A percentile compares a stretch with the other conserved stretches of the same genome.
These are phyloP conservation scores for Tupaia tana DNA, from an alignment of 2,113 vertebrate species.

Conservation along the genomic window DNA sequence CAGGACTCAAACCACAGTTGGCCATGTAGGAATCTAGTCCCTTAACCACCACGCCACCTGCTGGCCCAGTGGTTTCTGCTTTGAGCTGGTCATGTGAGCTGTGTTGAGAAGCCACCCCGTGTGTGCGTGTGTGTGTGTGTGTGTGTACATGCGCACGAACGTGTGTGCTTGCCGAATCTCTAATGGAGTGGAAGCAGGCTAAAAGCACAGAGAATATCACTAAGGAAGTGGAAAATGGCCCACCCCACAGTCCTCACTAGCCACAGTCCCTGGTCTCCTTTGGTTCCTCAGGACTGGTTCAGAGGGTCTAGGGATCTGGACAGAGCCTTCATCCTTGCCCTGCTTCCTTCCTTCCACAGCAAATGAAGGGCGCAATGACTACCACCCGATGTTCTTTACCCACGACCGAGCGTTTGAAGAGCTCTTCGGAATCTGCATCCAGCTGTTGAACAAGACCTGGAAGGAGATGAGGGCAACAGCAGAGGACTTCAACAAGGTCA, in stretches of 20 bases:
- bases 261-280: background rate
- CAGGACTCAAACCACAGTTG: too few species aligned
- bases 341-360: constrained; percentile 84
- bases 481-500: constrained; percentile 99
- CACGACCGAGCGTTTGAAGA: constrained; percentile 98
- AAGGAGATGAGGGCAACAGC: constrained; percentile 99
- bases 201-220: background rate
- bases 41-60: too few species aligned
- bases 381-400: constrained; percentile 99
- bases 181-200: background rate
- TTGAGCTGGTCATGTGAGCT: background rate
- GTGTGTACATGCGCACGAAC: too few species aligned
- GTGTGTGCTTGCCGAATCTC: background rate
- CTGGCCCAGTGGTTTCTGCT: background rate
- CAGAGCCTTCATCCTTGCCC: background rate
- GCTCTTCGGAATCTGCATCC: constrained; percentile 98
- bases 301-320: background rate
- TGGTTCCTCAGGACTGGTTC: background rate
- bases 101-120: background rate
- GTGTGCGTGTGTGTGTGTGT: background rate
- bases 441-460: constrained; percentile 98
- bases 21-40: too few species aligned
- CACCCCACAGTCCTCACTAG: too few species aligned
- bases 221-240: background rate
- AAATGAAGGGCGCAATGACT: constrained; percentile 98